Conservation (phyloP, 2,888 invertebrate genomes). For the Cremastinae sp. region DNA sequence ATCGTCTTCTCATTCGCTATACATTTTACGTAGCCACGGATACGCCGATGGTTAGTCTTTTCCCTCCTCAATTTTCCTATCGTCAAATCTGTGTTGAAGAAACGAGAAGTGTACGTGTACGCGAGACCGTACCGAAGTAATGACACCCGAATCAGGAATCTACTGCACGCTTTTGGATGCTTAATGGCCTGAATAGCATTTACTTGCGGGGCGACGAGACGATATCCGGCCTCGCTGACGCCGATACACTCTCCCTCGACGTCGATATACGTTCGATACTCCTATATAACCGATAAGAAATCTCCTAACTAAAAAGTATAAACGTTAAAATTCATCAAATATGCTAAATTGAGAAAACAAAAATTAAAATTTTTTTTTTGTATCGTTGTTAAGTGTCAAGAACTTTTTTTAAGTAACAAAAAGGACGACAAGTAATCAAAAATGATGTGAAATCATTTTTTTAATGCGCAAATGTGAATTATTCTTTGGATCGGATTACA, state of each 20-base stretch:
- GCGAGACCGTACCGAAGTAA: constrained; percentile 57
- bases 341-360: too few relatives aligned
- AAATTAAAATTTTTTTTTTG: too few relatives aligned
- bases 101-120: constrained; percentile 31
- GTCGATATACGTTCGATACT: constrained; percentile 41
- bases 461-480: too few relatives aligned
- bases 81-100: constrained; percentile 39
- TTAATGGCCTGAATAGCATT: constrained; percentile 79
- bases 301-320: too few relatives aligned
- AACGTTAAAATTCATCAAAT: too few relatives aligned
- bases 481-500: too few relatives aligned
- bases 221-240: constrained; percentile 45
- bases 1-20: constrained; percentile 37
- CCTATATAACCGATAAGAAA: too few relatives aligned
- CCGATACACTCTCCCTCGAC: constrained; percentile 27
- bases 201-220: constrained; percentile 65
- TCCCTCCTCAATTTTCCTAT: constrained; percentile 57
- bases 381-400: too few relatives aligned
- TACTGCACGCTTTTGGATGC: constrained; percentile 71
- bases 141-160: constrained; percentile 73
- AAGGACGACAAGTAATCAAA: too few relatives aligned
- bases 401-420: too few relatives aligned
- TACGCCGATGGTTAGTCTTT: constrained; percentile 37
- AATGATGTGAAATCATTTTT: too few relatives aligned
- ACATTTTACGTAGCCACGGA: background rate